Evolutionary conservation across 1,140 invertebrate genomes (phyloP).

Genomic region (Bombus superbus): DNA sequence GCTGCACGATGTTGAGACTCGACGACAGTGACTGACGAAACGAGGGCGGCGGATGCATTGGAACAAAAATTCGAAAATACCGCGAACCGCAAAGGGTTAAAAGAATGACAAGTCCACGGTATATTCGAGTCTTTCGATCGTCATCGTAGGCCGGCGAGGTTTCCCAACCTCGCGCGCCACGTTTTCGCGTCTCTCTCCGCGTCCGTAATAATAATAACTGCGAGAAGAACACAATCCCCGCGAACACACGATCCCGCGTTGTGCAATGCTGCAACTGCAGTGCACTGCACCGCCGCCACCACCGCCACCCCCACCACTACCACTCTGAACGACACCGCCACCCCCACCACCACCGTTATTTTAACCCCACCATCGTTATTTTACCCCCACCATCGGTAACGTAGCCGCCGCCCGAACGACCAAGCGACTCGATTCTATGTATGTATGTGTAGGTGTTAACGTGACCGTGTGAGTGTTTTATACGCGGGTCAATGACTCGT

Average conservation of each 20-base stretch:
- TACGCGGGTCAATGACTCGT: conserved; percentile 68
- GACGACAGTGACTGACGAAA: no score
- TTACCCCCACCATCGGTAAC: not conserved
- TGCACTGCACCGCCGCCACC: conserved; percentile 43
- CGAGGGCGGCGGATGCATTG: no score
- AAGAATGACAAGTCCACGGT: not conserved
- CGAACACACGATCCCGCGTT: conserved; percentile 51
- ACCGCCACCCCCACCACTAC: not conserved
- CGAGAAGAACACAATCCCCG: conserved; percentile 53
- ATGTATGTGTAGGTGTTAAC: conserved; percentile 48
- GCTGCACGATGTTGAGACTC: no score
- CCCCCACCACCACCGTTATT: not conserved
- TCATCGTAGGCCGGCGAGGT: conserved; percentile 19
- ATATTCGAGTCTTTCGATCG: not conserved
- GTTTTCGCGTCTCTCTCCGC: conserved; percentile 51
- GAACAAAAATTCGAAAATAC: not conserved
- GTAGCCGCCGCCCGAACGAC: conserved; percentile 18
- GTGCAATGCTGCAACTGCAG: conserved; percentile 59
- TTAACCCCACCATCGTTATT: not conserved
- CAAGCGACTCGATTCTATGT: not conserved
- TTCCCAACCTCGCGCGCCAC: conserved; percentile 46
- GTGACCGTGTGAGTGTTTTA: conserved; percentile 58
- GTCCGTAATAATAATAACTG: conserved; percentile 52
- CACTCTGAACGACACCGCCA: conserved; percentile 9
- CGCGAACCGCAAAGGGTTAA: not conserved